Evolutionary conservation across 2,888 invertebrate genomes (phyloP).

Genomic region (Phorcus lineatus): DNA sequence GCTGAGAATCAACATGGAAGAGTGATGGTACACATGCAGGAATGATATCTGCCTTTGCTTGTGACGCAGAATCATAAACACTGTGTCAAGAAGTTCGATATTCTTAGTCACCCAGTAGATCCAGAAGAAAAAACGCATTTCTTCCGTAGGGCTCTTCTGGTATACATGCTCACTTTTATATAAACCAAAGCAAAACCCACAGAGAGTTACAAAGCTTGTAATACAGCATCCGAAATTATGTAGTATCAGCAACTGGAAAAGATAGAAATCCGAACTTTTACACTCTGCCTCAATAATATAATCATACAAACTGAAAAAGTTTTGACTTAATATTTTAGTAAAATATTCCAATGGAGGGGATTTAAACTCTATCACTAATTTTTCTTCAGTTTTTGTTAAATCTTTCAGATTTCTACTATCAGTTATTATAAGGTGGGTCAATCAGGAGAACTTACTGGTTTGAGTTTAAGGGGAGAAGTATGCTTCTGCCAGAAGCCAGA

Average conservation of each 20-base stretch:
- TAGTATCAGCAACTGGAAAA: constrained; percentile 67
- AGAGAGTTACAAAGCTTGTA: constrained; percentile 59
- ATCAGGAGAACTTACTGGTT: constrained; percentile 53
- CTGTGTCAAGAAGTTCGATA: constrained; percentile 72
- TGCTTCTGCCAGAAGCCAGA: constrained; percentile 62
- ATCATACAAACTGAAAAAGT: no score
- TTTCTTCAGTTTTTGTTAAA: no score
- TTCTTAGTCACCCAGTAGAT: constrained; percentile 70
- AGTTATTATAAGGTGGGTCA: no score
- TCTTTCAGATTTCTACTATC: no score
- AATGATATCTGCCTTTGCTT: constrained; percentile 69
- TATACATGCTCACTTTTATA: constrained; percentile 58
- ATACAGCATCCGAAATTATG: constrained; percentile 70
- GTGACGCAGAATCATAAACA: constrained; percentile 74
- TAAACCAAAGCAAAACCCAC: constrained; percentile 59
- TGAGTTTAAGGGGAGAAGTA: constrained; percentile 56
- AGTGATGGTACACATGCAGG: constrained; percentile 74
- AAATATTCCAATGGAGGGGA: no score
- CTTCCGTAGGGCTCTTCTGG: constrained; percentile 45
- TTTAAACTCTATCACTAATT: no score
- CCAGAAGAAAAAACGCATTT: constrained; percentile 53
- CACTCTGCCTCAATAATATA: no score
- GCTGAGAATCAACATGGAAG: constrained; percentile 71
- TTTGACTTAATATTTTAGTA: no score
- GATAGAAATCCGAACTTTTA: no score